Conservation (phyloP, 2,113 vertebrate genomes). For the Beaufortia kweichowensis region DNA sequence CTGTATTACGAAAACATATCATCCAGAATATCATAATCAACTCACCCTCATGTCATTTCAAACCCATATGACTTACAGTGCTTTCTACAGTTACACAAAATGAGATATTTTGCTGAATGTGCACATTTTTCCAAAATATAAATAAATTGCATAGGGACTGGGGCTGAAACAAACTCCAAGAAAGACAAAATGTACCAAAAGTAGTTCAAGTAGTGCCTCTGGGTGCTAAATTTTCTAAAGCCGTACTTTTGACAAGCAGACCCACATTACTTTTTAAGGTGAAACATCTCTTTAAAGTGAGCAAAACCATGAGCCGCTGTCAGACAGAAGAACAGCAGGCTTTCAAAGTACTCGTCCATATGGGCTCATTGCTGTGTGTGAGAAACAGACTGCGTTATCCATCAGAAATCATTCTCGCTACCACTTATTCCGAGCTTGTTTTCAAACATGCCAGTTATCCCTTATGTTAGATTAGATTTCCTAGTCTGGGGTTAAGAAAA, state of each 20-base stretch:
- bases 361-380: slow-evolving; percentile 9
- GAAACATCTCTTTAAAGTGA: too few species aligned
- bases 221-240: too few species aligned
- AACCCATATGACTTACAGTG: too few species aligned
- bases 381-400: neutral
- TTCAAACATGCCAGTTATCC: slow-evolving; percentile 61
- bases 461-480: slow-evolving; percentile 80
- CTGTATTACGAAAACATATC: too few species aligned
- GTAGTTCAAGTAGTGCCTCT: too few species aligned
- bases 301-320: neutral
- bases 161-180: too few species aligned
- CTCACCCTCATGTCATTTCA: too few species aligned
- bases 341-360: slow-evolving; percentile 1
- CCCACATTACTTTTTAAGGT: neutral
- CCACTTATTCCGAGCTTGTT: slow-evolving; percentile 48
- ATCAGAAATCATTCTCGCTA: neutral
- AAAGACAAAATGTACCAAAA: too few species aligned
- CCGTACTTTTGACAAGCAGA: too few species aligned
- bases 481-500: slow-evolving; percentile 50
- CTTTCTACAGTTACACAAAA: neutral
- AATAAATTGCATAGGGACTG: too few species aligned
- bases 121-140: too few species aligned
- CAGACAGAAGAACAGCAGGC: slow-evolving; percentile 7
- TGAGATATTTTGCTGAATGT: neutral
- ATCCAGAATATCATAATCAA: too few species aligned